Evolutionary conservation across 1,140 invertebrate genomes (phyloP).

Genomic region (Tribolium castaneum): DNA sequence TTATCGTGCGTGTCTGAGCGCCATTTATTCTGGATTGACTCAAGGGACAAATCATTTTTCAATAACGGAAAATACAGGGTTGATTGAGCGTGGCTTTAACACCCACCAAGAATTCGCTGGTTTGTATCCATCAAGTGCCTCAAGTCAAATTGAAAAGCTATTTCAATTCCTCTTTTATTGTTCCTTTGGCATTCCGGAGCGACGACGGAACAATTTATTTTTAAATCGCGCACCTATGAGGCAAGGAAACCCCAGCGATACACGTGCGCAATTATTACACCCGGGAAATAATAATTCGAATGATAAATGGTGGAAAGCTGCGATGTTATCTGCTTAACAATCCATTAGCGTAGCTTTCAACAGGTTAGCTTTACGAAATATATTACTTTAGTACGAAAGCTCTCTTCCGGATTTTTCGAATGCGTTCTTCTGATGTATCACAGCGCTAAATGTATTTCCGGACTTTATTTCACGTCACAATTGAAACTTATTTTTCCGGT

Average conservation of each 20-base stretch:
- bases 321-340: constrained; percentile 44
- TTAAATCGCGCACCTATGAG: constrained; percentile 21
- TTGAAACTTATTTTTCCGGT: constrained; percentile 30
- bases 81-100: constrained; percentile 34
- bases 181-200: constrained; percentile 15
- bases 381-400: constrained; percentile 41
- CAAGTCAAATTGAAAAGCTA: constrained; percentile 41
- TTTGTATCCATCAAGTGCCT: constrained; percentile 43
- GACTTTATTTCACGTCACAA: constrained; percentile 24
- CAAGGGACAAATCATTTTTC: constrained; percentile 50
- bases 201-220: constrained; percentile 6
- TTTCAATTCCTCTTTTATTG: constrained; percentile 37
- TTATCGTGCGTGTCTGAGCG: constrained; percentile 41
- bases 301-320: constrained; percentile 40
- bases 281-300: constrained; percentile 37
- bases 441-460: constrained; percentile 25
- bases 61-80: constrained; percentile 45
- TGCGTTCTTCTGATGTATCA: constrained; percentile 24
- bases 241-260: neutral
- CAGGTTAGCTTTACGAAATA: constrained; percentile 43
- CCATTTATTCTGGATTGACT: constrained; percentile 47
- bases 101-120: constrained; percentile 35
- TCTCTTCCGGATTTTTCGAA: constrained; percentile 32
- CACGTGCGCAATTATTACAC: constrained; percentile 28
- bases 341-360: constrained; percentile 44